These are phyloP conservation scores for Heliconius congener DNA, from an alignment of 1,140 invertebrate genomes.

Conservation along the genomic window DNA sequence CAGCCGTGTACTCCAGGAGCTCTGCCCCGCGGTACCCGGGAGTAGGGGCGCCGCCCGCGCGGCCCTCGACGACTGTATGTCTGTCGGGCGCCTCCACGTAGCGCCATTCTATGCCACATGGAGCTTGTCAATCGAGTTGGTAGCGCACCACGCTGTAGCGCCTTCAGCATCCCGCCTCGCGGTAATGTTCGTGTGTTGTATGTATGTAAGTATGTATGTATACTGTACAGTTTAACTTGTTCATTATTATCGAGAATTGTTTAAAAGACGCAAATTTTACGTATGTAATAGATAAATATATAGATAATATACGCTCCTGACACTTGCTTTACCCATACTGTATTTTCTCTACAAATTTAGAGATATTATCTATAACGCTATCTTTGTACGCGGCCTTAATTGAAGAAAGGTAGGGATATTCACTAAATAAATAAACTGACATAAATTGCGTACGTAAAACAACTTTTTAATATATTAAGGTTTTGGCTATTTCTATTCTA, in stretches of 20 bases:
- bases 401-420: no score
- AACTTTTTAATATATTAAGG: neutral
- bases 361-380: neutral
- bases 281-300: neutral
- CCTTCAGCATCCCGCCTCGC: constrained; percentile 26
- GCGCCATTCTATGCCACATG: constrained; percentile 53
- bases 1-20: constrained; percentile 12
- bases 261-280: neutral
- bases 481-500: neutral
- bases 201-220: constrained; percentile 6
- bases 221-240: neutral
- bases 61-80: constrained; percentile 10
- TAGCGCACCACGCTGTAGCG: constrained; percentile 26
- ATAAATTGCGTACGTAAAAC: neutral
- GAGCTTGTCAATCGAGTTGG: constrained; percentile 1
- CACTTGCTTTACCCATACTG: neutral
- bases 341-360: neutral
- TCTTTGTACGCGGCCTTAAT: neutral
- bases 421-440: no score
- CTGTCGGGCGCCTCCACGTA: constrained; percentile 47
- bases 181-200: constrained; percentile 1
- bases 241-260: neutral
- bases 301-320: neutral
- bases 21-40: constrained; percentile 6
- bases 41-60: neutral